phyloP scores from a whole-genome alignment of 2,888 invertebrate species.

The Amphipyra tragopoginis region DNA sequence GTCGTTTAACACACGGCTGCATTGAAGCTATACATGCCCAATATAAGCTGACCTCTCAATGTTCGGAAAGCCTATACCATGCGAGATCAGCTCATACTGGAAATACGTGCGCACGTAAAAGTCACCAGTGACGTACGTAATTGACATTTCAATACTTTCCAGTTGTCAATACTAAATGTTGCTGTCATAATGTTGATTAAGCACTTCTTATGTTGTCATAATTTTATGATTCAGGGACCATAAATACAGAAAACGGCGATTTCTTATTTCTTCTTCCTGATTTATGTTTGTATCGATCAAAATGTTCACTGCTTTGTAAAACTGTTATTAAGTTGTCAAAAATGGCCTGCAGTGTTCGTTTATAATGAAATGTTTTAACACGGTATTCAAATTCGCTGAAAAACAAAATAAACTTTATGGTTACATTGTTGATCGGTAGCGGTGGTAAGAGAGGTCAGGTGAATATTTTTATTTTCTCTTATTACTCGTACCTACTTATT shows the following conservation, averaged over 20 bases:
- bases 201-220: neutral
- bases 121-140: constrained; percentile 14
- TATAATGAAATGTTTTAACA: neutral
- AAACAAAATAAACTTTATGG: neutral
- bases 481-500: too few species aligned
- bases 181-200: constrained; percentile 38
- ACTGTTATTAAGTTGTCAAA: constrained; percentile 31
- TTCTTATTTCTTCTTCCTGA: constrained; percentile 3
- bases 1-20: neutral
- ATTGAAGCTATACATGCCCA: too few species aligned
- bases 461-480: too few species aligned
- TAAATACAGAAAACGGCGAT: constrained; percentile 3
- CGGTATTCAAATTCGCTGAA: neutral
- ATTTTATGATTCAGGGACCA: neutral
- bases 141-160: constrained; percentile 6
- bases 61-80: too few species aligned
- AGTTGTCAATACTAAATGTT: constrained; percentile 24
- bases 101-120: too few species aligned
- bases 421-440: too few species aligned
- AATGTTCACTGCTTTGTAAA: neutral
- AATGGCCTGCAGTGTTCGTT: constrained; percentile 1
- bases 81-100: too few species aligned
- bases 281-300: constrained; percentile 11
- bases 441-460: too few species aligned
- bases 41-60: too few species aligned